phyloP scores from a whole-genome alignment of 2,797 vertebrate species.

The Sphenodon punctatus region DNA sequence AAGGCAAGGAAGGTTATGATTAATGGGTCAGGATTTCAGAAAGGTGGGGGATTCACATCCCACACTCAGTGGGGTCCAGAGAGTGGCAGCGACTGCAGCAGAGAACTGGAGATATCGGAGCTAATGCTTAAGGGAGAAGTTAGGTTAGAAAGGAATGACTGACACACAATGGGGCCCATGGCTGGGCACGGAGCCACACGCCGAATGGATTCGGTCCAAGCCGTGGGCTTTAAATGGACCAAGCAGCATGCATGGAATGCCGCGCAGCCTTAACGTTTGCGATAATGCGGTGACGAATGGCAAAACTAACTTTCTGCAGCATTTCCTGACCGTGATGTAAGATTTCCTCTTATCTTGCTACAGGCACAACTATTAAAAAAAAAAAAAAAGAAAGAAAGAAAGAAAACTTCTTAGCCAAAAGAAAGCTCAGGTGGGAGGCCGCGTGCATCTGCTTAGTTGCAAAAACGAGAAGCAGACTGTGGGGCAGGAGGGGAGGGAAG shows the following conservation, averaged over 20 bases:
- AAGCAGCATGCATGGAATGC: slow-evolving; percentile 19
- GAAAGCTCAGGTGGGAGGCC: not conserved
- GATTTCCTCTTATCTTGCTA: slow-evolving; percentile 21
- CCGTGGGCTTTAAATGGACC: not conserved
- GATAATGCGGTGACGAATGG: slow-evolving; percentile 1
- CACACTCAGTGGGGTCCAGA: not conserved
- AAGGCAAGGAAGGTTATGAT: fast-evolving
- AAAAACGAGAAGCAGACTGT: fast-evolving
- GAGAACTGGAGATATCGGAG: not conserved
- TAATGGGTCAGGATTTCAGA: not conserved
- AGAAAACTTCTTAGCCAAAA: not conserved
- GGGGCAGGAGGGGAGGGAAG: not conserved
- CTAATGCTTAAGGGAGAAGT: fast-evolving
- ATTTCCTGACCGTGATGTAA: slow-evolving; percentile 31
- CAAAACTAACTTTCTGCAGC: slow-evolving; percentile 17
- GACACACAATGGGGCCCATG: not conserved
- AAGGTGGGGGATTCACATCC: not conserved
- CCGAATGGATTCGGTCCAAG: not conserved
- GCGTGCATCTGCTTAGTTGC: not conserved
- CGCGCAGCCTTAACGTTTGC: not conserved
- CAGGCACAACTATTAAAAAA: fast-evolving
- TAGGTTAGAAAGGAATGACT: fast-evolving
- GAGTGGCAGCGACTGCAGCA: not conserved
- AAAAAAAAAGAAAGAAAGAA: no score
- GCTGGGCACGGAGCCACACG: fast-evolving